Conservation (phyloP, 2,113 vertebrate species). For the Telmatochromis brichardi region DNA sequence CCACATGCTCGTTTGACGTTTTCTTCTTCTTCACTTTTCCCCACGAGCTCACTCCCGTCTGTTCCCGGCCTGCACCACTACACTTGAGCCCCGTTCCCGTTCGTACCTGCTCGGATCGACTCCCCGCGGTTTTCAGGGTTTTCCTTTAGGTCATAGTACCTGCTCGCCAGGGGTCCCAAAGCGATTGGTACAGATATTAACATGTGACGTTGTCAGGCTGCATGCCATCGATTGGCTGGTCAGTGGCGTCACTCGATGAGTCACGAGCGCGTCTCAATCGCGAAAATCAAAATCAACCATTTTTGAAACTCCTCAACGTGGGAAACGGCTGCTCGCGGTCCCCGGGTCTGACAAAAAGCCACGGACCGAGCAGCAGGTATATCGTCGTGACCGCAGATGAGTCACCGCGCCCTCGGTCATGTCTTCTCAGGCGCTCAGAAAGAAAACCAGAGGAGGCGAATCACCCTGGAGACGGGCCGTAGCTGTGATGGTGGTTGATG, state of each 20-base stretch:
- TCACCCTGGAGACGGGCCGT: not conserved
- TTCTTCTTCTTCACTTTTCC: not conserved
- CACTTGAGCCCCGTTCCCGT: fast-evolving
- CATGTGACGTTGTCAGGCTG: not conserved
- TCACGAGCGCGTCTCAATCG: fast-evolving
- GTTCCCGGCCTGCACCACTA: not conserved
- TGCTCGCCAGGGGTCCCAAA: not conserved
- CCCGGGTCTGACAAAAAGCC: not conserved
- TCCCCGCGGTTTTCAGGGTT: not conserved
- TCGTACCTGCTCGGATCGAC: not conserved
- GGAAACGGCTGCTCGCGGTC: not conserved
- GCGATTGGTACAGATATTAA: not conserved
- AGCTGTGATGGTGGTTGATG: not conserved
- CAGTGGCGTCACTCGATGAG: not conserved
- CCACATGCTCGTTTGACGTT: not conserved
- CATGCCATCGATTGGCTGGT: not conserved
- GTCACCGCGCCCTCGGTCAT: not conserved
- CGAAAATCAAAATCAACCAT: not conserved
- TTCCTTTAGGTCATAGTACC: not conserved
- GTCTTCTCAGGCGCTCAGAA: not conserved
- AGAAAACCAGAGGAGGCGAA: not conserved
- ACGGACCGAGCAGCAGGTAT: not conserved
- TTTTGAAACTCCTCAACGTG: not conserved
- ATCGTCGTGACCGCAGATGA: fast-evolving
- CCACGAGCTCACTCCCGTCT: not conserved